Conservation (phyloP, 2,113 vertebrate genomes). For the Gallinago media region DNA sequence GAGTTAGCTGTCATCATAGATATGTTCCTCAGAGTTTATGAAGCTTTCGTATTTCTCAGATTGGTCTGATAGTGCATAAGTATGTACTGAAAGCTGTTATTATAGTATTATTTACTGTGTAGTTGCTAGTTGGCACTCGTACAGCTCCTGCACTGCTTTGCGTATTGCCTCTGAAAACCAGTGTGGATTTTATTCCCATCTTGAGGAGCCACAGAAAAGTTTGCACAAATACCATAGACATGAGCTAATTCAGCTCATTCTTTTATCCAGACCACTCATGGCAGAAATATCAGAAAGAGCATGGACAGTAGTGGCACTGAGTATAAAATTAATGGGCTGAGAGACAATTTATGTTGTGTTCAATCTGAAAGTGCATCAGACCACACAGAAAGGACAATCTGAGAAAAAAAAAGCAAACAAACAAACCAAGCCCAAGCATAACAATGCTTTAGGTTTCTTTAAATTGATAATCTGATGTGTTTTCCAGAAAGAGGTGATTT, state of each 20-base stretch:
- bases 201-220: background rate
- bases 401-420: background rate
- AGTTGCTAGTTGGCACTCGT: background rate
- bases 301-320: background rate
- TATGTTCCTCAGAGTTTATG: background rate
- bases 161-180: background rate
- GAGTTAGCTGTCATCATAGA: background rate
- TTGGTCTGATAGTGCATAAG: background rate
- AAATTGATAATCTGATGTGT: background rate
- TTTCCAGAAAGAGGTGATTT: background rate
- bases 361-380: background rate
- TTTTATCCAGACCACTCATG: background rate
- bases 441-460: background rate
- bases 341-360: background rate
- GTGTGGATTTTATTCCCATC: background rate
- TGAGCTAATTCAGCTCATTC: background rate
- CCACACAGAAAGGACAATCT: background rate
- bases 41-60: background rate
- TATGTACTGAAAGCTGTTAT: background rate
- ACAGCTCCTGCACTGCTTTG: background rate
- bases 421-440: background rate
- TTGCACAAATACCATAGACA: background rate
- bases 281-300: background rate
- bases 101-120: background rate
- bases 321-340: background rate